phyloP scores from a whole-genome alignment of 2,797 vertebrate genomes.

The Astyanax mexicanus region DNA sequence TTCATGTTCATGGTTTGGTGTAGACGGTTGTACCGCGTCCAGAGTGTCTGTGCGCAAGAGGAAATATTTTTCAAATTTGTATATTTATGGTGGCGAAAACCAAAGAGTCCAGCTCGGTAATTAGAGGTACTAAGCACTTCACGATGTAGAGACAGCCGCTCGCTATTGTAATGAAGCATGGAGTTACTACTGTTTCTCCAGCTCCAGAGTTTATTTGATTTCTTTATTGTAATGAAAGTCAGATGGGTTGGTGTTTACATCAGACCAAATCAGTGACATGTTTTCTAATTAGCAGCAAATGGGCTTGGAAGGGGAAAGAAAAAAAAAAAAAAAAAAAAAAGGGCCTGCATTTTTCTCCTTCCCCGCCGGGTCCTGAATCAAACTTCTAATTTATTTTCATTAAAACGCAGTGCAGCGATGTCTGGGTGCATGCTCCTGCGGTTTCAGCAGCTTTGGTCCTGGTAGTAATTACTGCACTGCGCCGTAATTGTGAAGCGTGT shows the following conservation, averaged over 20 bases:
- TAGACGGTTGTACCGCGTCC: slow-evolving; percentile 4
- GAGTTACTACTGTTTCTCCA: slow-evolving; percentile 78
- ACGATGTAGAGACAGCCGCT: slow-evolving; percentile 74
- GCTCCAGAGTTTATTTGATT: slow-evolving; percentile 84
- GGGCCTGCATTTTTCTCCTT: slow-evolving; percentile 73
- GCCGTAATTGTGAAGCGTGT: slow-evolving; percentile 35
- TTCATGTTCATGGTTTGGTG: neutral
- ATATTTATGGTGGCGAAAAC: slow-evolving; percentile 76
- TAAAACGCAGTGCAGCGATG: slow-evolving; percentile 65
- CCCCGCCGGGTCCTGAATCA: slow-evolving; percentile 75
- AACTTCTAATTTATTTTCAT: slow-evolving; percentile 78
- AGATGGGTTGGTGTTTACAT: slow-evolving; percentile 89
- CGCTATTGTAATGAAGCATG: slow-evolving; percentile 77
- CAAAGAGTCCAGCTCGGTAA: slow-evolving; percentile 74
- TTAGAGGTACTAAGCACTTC: slow-evolving; percentile 75
- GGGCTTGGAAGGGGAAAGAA: slow-evolving; percentile 72
- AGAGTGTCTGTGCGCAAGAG: slow-evolving; percentile 58
- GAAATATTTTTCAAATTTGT: slow-evolving; percentile 81
- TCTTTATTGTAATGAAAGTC: slow-evolving; percentile 90
- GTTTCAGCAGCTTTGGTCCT: slow-evolving; percentile 48
- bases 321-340: too few species aligned
- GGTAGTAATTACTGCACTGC: slow-evolving; percentile 45
- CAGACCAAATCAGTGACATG: slow-evolving; percentile 75
- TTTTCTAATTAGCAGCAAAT: slow-evolving; percentile 87
- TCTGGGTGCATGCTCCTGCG: slow-evolving; percentile 60